Percentiles rank a stretch among this genome's conserved stretches.
phyloP scores from a whole-genome alignment of 2,113 vertebrate genomes.

The Cyanoderma ruficeps region DNA sequence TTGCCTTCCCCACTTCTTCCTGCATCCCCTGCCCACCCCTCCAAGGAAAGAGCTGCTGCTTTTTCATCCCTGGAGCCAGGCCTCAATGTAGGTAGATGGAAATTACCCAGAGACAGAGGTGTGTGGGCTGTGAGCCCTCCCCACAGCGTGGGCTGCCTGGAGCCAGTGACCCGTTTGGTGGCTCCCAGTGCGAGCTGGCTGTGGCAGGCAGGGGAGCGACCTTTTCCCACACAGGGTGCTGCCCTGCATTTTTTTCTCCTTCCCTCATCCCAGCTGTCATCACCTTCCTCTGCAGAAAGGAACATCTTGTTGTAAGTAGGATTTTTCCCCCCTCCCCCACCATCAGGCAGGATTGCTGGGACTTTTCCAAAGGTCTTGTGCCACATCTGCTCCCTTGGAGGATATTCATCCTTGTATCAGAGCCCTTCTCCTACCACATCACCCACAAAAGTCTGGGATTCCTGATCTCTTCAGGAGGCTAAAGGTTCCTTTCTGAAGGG shows the following conservation, averaged over 20 bases:
- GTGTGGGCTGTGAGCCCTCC: neutral
- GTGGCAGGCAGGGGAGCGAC: neutral
- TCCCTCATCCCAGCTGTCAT: slow-evolving; percentile 15
- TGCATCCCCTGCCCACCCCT: neutral
- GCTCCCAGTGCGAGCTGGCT: neutral
- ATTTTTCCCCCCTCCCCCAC: neutral
- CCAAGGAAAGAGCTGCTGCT: neutral
- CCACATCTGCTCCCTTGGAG: neutral
- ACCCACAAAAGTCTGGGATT: neutral
- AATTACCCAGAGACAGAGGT: neutral
- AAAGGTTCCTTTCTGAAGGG: neutral
- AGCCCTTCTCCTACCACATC: neutral
- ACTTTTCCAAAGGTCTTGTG: neutral
- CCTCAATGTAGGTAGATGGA: neutral
- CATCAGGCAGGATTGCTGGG: neutral
- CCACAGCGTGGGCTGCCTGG: neutral
- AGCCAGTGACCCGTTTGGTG: neutral
- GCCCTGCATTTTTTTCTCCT: slow-evolving; percentile 4
- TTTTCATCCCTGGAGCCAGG: neutral
- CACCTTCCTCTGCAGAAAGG: slow-evolving; percentile 27
- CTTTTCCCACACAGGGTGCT: slow-evolving; percentile 1
- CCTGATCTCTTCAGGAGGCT: neutral
- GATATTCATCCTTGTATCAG: neutral
- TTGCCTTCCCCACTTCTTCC: neutral
- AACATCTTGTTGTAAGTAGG: neutral